These are phyloP conservation scores for Stegostoma tigrinum DNA, from an alignment of 2,113 vertebrate species.

Conservation along the genomic window DNA sequence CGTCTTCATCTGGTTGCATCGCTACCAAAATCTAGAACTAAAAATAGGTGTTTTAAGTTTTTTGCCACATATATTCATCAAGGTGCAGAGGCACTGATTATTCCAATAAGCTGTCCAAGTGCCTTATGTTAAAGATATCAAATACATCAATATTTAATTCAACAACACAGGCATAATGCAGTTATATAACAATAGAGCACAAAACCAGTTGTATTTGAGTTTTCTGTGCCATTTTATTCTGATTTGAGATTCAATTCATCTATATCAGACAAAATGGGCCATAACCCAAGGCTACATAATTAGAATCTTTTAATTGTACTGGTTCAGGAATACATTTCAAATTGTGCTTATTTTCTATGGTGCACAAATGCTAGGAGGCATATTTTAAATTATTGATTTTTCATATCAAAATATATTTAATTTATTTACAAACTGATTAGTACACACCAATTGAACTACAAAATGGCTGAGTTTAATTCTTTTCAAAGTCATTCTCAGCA, in stretches of 20 bases:
- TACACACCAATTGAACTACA: neutral
- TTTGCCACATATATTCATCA: neutral
- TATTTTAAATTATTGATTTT: neutral
- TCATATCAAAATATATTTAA: constrained; percentile 3
- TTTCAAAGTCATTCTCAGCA: neutral
- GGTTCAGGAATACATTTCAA: neutral
- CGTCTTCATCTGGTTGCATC: too few relatives aligned
- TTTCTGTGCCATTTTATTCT: neutral
- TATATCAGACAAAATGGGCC: neutral
- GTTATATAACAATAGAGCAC: neutral
- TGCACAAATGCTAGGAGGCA: neutral
- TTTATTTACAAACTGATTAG: neutral
- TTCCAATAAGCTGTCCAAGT: neutral
- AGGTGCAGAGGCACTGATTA: neutral
- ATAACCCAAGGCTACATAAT: neutral
- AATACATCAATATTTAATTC: neutral
- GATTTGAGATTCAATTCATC: neutral
- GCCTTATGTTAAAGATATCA: neutral
- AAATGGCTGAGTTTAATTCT: neutral
- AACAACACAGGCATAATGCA: neutral
- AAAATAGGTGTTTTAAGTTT: neutral
- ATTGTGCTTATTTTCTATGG: neutral
- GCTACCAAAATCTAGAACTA: neutral
- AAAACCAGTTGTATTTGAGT: neutral
- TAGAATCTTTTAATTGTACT: neutral